Conservation (phyloP, 1,140 invertebrate genomes). For the Stenopsyche tienmushanensis region DNA sequence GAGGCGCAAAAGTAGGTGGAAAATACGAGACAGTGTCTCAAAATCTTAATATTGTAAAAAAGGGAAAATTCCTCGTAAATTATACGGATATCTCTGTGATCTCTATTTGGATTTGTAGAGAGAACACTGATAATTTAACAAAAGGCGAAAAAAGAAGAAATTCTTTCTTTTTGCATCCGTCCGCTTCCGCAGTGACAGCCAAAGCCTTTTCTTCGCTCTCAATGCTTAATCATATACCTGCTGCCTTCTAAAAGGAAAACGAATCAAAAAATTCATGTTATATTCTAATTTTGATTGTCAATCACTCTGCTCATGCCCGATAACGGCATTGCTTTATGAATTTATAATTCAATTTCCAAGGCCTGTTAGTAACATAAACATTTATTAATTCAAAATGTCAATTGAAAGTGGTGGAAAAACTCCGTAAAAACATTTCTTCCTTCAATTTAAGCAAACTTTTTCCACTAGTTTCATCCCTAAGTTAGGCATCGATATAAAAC, state of each 20-base stretch:
- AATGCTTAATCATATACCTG: conserved; percentile 24
- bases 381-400: no score
- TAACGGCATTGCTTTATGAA: no score
- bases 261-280: background rate
- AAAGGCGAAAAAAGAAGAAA: background rate
- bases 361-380: no score
- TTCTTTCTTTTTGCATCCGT: conserved; percentile 13
- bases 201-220: conserved; percentile 15
- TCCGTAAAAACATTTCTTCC: no score
- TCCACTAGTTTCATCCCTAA: no score
- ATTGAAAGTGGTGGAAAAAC: no score
- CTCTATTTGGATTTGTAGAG: conserved; percentile 17
- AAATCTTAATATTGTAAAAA: background rate
- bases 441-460: no score
- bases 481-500: no score
- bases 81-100: conserved; percentile 23
- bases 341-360: no score
- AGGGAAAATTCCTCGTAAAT: conserved; percentile 14
- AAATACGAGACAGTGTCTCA: background rate
- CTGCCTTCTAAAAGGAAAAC: background rate
- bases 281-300: background rate
- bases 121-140: conserved; percentile 20
- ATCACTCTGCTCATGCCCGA: background rate
- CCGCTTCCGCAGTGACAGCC: conserved; percentile 12
- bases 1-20: background rate